Evolutionary conservation across 2,888 invertebrate species (phyloP).

Genomic region (Eilema depressum): DNA sequence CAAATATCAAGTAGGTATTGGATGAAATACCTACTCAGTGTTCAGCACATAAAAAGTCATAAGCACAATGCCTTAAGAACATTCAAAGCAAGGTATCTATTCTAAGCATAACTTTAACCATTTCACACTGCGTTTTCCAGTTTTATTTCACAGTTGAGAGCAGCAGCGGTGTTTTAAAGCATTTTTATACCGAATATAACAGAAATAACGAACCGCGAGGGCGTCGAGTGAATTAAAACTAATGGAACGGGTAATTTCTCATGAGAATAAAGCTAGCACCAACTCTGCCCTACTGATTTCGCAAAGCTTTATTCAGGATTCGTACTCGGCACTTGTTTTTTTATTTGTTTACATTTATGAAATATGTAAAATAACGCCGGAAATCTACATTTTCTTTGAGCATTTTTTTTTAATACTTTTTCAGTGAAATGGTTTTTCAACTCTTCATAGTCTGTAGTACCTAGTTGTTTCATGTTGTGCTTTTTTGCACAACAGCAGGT

Average conservation of each 20-base stretch:
- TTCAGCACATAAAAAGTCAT: no score
- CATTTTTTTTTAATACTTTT: neutral
- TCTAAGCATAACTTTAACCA: constrained; percentile 49
- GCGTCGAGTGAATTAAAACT: constrained; percentile 85
- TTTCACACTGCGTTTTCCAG: constrained; percentile 62
- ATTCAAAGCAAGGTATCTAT: neutral
- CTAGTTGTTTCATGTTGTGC: no score
- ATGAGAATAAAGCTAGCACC: constrained; percentile 78
- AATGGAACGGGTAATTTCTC: constrained; percentile 87
- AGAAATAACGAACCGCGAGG: constrained; percentile 79
- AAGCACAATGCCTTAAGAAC: neutral
- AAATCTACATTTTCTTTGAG: neutral
- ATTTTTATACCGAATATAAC: constrained; percentile 78
- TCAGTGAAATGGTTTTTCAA: neutral
- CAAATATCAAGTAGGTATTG: no score
- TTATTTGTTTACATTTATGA: constrained; percentile 44
- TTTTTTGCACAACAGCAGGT: neutral
- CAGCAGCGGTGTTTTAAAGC: constrained; percentile 70
- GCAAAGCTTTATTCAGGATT: constrained; percentile 45
- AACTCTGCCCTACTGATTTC: constrained; percentile 69
- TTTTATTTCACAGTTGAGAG: constrained; percentile 68
- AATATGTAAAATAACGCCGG: constrained; percentile 34
- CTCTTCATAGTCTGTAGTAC: neutral
- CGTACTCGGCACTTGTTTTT: constrained; percentile 41
- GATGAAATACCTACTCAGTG: no score